These are phyloP conservation scores for Trachelus stipa DNA, from an alignment of 2,888 invertebrate species.

Conservation along the genomic window DNA sequence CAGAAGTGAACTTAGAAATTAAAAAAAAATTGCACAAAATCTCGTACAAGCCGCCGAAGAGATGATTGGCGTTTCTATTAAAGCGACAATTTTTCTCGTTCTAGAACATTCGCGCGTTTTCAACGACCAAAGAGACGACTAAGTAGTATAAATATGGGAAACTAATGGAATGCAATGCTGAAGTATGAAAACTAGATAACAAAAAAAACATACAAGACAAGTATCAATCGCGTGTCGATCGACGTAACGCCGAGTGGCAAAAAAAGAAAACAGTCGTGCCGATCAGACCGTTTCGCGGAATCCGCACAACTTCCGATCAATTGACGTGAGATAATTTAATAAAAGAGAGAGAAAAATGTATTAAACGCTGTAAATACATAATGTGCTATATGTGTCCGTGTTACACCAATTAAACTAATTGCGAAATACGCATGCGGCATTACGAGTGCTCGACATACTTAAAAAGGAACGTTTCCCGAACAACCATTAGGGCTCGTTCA, in stretches of 20 bases:
- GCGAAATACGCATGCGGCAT: background rate
- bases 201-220: background rate
- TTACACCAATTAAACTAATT: background rate
- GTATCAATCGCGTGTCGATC: background rate
- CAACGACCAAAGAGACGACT: background rate
- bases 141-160: background rate
- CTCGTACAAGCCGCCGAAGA: background rate
- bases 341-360: background rate
- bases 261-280: background rate
- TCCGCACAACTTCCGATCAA: background rate
- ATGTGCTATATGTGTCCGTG: background rate
- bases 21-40: background rate
- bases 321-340: background rate
- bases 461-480: background rate
- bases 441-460: background rate
- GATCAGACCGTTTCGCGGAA: background rate
- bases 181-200: background rate
- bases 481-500: background rate
- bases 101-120: background rate
- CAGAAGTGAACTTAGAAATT: background rate
- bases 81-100: background rate
- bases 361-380: background rate
- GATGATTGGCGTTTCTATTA: background rate
- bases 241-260: background rate
- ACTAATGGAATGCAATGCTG: background rate